A percentile compares a stretch with the other conserved stretches of the same genome.
Conservation (phyloP, 2,888 invertebrate genomes). For the Falcaria lacertinaria region DNA sequence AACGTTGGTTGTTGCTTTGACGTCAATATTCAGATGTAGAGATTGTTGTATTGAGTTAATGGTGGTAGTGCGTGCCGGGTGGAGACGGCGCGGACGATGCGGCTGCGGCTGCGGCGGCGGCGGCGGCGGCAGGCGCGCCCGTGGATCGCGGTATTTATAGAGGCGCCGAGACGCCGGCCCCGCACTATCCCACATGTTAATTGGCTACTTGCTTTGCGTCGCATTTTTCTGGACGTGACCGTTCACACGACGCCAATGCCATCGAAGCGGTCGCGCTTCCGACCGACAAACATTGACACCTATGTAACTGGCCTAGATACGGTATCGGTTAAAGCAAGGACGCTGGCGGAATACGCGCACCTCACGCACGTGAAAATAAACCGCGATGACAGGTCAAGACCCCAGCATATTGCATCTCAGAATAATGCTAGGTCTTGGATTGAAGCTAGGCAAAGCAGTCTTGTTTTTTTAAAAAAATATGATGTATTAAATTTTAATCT, state of each 20-base stretch:
- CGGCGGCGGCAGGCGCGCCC: conserved; percentile 29
- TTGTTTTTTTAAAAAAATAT: too few relatives aligned
- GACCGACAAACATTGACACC: conserved; percentile 75
- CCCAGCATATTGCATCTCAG: not conserved
- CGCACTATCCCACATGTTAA: conserved; percentile 70
- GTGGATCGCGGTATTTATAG: conserved; percentile 64
- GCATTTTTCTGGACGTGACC: conserved; percentile 70
- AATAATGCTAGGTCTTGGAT: not conserved
- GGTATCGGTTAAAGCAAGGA: conserved; percentile 45
- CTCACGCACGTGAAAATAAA: conserved; percentile 36
- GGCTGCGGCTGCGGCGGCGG: conserved; percentile 35
- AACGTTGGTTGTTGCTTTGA: conserved; percentile 17
- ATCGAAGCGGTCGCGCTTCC: conserved; percentile 48
- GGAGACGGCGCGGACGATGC: conserved; percentile 32
- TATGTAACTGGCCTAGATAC: conserved; percentile 63
- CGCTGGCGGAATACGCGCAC: conserved; percentile 22
- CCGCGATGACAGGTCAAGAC: conserved; percentile 32
- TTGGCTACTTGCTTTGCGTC: conserved; percentile 70
- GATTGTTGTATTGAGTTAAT: conserved; percentile 47
- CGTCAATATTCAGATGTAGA: conserved; percentile 42
- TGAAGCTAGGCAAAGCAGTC: too few relatives aligned
- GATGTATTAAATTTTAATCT: too few relatives aligned
- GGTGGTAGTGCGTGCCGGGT: conserved; percentile 41
- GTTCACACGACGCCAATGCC: conserved; percentile 65
- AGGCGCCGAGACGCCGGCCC: conserved; percentile 70